Percentiles rank a stretch among this genome's conserved stretches.
Conservation (phyloP, 2,888 invertebrate species). For the Epistrophe eligans region DNA sequence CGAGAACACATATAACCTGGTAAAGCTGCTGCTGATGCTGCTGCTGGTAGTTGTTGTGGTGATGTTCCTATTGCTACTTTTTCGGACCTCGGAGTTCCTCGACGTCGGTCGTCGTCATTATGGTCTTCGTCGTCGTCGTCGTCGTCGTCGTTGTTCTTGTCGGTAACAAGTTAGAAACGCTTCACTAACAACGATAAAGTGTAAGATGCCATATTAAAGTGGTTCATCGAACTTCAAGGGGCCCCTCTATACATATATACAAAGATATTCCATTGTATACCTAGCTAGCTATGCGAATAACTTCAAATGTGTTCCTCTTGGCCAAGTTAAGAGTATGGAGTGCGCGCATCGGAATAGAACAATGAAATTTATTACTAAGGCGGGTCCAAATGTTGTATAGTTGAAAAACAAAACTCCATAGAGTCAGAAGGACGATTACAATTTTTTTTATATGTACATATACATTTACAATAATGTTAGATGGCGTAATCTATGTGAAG, state of each 20-base stretch:
- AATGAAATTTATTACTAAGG: conserved; percentile 66
- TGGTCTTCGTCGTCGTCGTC: neutral
- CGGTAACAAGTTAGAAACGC: conserved; percentile 43
- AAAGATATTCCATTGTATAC: conserved; percentile 42
- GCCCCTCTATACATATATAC: conserved; percentile 31
- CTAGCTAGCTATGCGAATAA: neutral
- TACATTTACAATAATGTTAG: conserved; percentile 43
- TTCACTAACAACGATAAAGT: conserved; percentile 70
- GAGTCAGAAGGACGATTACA: conserved; percentile 19
- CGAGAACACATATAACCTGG: conserved; percentile 36
- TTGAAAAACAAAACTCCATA: neutral
- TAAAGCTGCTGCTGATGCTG: conserved; percentile 47
- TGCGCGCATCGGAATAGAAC: conserved; percentile 57
- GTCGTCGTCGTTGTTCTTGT: conserved; percentile 18
- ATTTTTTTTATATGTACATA: conserved; percentile 11
- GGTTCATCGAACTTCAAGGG: conserved; percentile 70
- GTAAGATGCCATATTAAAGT: conserved; percentile 69
- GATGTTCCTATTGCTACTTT: conserved; percentile 36
- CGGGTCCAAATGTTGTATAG: conserved; percentile 33
- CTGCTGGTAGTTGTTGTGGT: conserved; percentile 3
- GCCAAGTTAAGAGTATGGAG: conserved; percentile 29
- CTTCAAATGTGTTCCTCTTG: conserved; percentile 39
- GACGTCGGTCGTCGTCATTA: neutral
- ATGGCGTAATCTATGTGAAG: conserved; percentile 43
- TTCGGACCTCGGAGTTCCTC: conserved; percentile 18